A percentile compares a stretch with the other conserved stretches of the same genome.
These are phyloP conservation scores for Lates japonicus DNA, from an alignment of 2,797 vertebrate genomes.

Conservation along the genomic window DNA sequence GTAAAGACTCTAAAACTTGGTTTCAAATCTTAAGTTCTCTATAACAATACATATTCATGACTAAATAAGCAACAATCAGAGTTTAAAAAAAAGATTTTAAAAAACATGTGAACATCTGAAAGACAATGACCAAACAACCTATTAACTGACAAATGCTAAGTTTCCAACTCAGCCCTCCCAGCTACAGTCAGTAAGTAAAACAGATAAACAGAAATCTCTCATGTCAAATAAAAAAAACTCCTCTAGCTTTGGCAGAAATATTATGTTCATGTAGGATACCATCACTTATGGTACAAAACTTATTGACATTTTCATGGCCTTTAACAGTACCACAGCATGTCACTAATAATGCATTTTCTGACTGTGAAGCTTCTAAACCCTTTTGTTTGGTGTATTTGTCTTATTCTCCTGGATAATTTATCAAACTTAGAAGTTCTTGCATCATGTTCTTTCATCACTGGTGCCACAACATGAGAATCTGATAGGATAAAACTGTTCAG, in stretches of 20 bases:
- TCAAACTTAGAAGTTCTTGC: neutral
- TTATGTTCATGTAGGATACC: neutral
- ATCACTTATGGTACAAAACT: neutral
- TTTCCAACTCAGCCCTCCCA: neutral
- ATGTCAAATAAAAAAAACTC: neutral
- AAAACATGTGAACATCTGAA: no score
- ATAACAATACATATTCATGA: neutral
- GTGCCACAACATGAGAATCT: neutral
- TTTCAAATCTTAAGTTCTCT: neutral
- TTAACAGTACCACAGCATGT: neutral
- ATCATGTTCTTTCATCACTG: neutral
- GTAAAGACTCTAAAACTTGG: neutral
- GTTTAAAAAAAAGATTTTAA: no score
- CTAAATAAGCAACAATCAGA: neutral
- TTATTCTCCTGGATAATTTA: neutral
- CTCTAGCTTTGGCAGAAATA: neutral
- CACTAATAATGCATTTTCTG: neutral
- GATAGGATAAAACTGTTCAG: neutral
- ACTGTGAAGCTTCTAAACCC: neutral
- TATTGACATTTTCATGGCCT: neutral
- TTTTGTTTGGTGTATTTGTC: neutral
- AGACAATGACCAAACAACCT: neutral
- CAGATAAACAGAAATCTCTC: neutral
- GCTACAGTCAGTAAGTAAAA: neutral
- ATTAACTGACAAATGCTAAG: neutral